These are phyloP conservation scores for Crotalus viridis DNA, from an alignment of 2,113 vertebrate genomes.

Conservation along the genomic window DNA sequence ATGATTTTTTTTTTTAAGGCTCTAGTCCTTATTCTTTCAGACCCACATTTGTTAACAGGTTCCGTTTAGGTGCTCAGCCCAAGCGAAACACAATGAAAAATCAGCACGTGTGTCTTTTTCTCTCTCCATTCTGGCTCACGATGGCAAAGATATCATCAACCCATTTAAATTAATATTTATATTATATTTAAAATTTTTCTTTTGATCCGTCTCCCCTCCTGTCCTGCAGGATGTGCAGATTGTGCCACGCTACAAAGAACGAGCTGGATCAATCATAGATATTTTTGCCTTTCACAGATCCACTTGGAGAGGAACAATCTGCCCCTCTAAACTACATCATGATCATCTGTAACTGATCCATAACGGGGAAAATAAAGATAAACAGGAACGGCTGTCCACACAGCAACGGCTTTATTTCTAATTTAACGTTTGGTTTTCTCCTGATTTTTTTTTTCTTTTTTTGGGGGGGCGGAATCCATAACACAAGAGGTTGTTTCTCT, in stretches of 20 bases:
- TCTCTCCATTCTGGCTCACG: neutral
- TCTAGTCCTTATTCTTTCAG: neutral
- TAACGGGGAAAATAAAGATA: neutral
- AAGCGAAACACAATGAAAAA: neutral
- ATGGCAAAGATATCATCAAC: neutral
- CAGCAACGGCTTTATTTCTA: neutral
- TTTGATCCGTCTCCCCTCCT: neutral
- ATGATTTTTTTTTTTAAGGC: neutral
- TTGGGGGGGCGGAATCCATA: neutral
- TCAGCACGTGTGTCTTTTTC: neutral
- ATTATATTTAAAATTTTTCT: too few species aligned
- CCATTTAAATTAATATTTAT: neutral
- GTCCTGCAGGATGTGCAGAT: neutral
- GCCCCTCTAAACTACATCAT: constrained; percentile 9
- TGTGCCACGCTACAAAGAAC: neutral
- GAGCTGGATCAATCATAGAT: too few species aligned
- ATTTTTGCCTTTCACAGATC: neutral
- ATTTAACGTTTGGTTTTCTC: neutral
- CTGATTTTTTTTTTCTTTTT: neutral
- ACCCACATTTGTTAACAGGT: neutral
- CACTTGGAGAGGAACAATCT: neutral
- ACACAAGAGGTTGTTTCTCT: constrained; percentile 8
- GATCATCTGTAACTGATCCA: neutral
- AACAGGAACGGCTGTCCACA: neutral
- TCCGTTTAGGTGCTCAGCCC: neutral